Evolutionary conservation across 2,797 vertebrate genomes (phyloP), one percentile per base, ranked within the genome.

Genomic region (Microtus agrestis): DNA sequence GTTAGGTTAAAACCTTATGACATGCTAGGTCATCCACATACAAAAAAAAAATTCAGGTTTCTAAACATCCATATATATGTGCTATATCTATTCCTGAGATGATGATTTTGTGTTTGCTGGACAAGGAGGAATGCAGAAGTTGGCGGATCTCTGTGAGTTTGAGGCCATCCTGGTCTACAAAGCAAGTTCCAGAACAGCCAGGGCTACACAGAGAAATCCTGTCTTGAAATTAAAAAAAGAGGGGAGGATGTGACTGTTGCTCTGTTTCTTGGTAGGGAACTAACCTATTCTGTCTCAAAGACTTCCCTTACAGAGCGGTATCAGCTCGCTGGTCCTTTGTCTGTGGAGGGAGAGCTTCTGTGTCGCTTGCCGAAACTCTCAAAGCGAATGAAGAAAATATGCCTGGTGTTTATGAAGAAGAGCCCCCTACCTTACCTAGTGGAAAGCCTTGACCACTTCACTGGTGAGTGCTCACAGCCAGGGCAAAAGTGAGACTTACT

Each of bases 361-460:
- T 97, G 95, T 69, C 99, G 99, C 46, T 98, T 99, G 79, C 99
- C 99, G 15, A 98, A 98, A 86, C 99, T 99, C 95, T 98, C 98
- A 0, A 99, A 98, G 93, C 99, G 98, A 97, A 99, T 99, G 99
- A 99, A 98, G 98, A 99, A 99, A 97, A 98, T 99, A 96, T 99
- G 99, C 80, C 89, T 98, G 94, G 96, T 98, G 79, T 98, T 99
- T 96, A 98, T 99, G 96, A 99, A 99, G 98, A 98, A 98, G 48
- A 98, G 98, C 94, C 95, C 98, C 0, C 97, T 99, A 56, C 99
- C 99, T 59, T 98, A 98, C 90, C 98, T 99, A 31, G 98, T 99
- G 48, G 99, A 99, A 97, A 98, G 99, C 96, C 99, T 99, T 1
- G 99, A 99, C 97, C 98, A 97, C 69, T 99, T 99, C 96, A 99